phyloP scores from a whole-genome alignment of 2,888 invertebrate species.

The Cyclophora albipunctata region DNA sequence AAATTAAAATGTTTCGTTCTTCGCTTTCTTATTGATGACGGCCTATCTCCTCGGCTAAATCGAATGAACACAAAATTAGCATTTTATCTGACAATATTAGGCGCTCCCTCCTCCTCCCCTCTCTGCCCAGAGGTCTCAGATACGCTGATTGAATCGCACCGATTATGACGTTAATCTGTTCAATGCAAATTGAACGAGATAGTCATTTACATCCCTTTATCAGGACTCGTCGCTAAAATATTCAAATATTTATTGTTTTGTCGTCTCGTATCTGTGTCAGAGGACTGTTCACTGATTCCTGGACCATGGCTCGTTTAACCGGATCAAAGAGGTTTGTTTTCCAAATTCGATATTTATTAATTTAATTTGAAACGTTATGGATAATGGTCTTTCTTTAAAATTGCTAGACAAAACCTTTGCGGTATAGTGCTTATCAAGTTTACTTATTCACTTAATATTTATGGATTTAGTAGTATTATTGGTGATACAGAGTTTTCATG shows the following conservation, averaged over 20 bases:
- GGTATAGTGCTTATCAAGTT: no score
- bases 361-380: constrained; percentile 5
- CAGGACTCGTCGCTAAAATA: constrained; percentile 63
- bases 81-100: constrained; percentile 73
- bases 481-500: no score
- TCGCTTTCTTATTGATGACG: constrained; percentile 21
- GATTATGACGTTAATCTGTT: constrained; percentile 75
- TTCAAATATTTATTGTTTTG: constrained; percentile 65
- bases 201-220: constrained; percentile 72
- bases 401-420: no score
- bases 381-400: no score
- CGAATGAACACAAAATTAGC: constrained; percentile 74
- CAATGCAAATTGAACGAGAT: constrained; percentile 72
- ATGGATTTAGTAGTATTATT: no score
- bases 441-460: no score
- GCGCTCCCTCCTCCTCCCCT: constrained; percentile 28
- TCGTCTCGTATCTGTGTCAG: constrained; percentile 20
- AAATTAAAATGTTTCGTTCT: constrained; percentile 19
- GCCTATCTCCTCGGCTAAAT: constrained; percentile 57
- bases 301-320: constrained; percentile 18
- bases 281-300: constrained; percentile 24
- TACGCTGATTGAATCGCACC: constrained; percentile 71
- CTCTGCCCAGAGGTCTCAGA: constrained; percentile 53
- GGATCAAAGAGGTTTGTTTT: constrained; percentile 10
- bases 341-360: constrained; percentile 8